A percentile compares a stretch with the other conserved stretches of the same genome.
These are phyloP conservation scores for Casuarius casuarius DNA, from an alignment of 2,113 vertebrate species.

Conservation along the genomic window DNA sequence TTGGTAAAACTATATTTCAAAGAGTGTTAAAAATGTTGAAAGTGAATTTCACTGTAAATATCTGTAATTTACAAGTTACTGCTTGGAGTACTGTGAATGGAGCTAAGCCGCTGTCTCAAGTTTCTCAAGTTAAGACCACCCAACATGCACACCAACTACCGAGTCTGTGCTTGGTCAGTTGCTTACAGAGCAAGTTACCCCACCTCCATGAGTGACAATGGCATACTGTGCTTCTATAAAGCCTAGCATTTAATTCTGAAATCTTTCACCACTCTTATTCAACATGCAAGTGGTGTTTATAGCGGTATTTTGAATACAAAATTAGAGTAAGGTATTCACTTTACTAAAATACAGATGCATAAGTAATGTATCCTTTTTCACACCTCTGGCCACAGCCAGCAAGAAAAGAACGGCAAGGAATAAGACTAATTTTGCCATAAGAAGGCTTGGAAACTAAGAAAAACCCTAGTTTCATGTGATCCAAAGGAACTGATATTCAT, in stretches of 20 bases:
- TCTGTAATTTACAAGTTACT: not conserved
- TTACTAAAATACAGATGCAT: not conserved
- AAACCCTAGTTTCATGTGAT: not conserved
- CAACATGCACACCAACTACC: not conserved
- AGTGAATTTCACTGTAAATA: not conserved
- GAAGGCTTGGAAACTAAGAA: not conserved
- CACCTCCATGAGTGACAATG: not conserved
- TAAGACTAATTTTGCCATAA: not conserved
- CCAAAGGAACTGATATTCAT: not conserved
- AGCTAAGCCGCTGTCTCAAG: not conserved
- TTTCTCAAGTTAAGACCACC: not conserved
- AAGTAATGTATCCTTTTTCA: not conserved
- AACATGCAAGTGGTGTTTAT: not conserved
- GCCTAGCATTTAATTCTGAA: not conserved
- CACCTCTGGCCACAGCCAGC: not conserved
- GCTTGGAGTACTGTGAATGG: not conserved
- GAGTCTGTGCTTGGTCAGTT: rapidly evolving
- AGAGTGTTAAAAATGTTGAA: not conserved
- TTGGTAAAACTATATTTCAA: not conserved
- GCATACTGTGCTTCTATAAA: not conserved
- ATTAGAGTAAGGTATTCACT: not conserved
- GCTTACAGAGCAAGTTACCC: not conserved
- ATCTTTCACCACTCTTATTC: not conserved
- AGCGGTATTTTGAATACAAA: not conserved
- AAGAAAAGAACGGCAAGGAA: not conserved